Evolutionary conservation across 2,113 vertebrate genomes (phyloP).

Genomic region (Rhodinocichla rosea): DNA sequence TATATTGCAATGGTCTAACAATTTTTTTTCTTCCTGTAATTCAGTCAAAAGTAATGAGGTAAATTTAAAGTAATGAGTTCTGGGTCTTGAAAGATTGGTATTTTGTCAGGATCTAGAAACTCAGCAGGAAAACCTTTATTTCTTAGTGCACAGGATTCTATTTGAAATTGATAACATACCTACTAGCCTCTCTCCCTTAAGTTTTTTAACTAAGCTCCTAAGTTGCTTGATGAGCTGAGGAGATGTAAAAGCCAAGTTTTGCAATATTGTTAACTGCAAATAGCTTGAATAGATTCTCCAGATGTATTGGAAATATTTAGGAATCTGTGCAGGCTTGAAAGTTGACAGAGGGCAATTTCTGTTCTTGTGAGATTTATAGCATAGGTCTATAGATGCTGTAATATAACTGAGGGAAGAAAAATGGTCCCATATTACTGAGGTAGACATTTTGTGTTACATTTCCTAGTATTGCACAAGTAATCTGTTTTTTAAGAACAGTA

Average conservation of each 20-base stretch:
- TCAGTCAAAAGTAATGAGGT: neutral
- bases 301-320: neutral
- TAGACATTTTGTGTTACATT: neutral
- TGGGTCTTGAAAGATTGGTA: neutral
- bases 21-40: neutral
- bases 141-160: neutral
- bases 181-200: neutral
- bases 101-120: neutral
- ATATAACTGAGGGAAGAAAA: constrained; percentile 4
- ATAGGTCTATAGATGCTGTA: neutral
- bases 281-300: neutral
- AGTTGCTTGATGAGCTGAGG: neutral
- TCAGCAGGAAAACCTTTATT: neutral
- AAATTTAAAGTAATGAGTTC: neutral
- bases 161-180: neutral
- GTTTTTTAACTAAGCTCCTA: neutral
- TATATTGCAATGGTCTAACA: neutral
- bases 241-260: neutral
- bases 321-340: neutral
- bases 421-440: neutral
- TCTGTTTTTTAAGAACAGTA: neutral
- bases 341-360: neutral
- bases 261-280: neutral
- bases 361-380: neutral
- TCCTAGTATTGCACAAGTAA: neutral